Conservation (phyloP, 2,888 invertebrate species). For the Saturnia pavonia region DNA sequence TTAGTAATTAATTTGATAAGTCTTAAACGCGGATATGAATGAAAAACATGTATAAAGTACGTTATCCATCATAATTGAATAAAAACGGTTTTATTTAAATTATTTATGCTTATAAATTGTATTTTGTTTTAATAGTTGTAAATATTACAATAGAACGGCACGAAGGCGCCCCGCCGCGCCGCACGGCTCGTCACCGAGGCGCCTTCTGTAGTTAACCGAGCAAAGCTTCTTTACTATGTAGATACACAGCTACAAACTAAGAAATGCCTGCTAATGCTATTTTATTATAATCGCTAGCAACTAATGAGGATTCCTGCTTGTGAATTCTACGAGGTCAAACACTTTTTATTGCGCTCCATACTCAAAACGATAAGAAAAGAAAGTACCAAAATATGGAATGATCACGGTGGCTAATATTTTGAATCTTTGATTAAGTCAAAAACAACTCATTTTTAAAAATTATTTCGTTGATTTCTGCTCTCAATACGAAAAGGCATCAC, state of each 20-base stretch:
- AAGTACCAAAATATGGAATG: not conserved
- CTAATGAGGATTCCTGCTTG: slow-evolving; percentile 38
- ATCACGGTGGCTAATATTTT: not conserved
- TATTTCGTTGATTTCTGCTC: too few relatives aligned
- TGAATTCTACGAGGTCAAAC: not conserved
- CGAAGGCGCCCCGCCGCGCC: not conserved
- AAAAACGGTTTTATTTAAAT: not conserved
- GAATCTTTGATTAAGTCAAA: not conserved
- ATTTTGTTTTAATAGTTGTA: not conserved
- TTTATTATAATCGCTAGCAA: slow-evolving; percentile 30
- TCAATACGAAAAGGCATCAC: too few relatives aligned
- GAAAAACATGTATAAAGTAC: too few relatives aligned
- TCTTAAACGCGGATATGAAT: too few relatives aligned
- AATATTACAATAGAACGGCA: not conserved
- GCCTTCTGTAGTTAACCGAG: slow-evolving; percentile 15
- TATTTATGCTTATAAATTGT: not conserved
- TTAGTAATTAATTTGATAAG: too few relatives aligned
- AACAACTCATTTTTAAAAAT: too few relatives aligned
- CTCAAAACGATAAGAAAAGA: not conserved
- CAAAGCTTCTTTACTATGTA: slow-evolving; percentile 29
- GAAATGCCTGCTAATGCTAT: slow-evolving; percentile 39
- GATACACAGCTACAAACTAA: slow-evolving; percentile 24
- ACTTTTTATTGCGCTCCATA: not conserved
- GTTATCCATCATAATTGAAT: not conserved
- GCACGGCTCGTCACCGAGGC: not conserved